These are phyloP conservation scores for Prunella himalayana DNA, from an alignment of 2,113 vertebrate genomes.

Conservation along the genomic window DNA sequence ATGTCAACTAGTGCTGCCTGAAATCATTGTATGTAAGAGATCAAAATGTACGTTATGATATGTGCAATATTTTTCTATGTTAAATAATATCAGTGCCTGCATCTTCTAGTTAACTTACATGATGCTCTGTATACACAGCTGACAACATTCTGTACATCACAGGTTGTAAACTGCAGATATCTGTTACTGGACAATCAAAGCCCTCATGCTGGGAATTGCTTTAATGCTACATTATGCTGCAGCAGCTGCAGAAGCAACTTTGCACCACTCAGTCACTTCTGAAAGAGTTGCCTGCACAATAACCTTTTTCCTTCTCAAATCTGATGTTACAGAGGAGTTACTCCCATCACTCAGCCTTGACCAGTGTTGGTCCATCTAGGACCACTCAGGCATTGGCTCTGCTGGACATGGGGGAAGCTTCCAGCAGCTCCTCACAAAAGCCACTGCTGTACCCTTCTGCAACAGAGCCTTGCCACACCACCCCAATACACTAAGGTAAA, in stretches of 20 bases:
- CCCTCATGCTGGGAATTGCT: not conserved
- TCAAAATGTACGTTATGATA: not conserved
- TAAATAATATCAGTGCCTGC: not conserved
- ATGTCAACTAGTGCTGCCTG: not conserved
- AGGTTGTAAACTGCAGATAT: not conserved
- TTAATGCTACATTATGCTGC: not conserved
- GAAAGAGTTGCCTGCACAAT: not conserved
- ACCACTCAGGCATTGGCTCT: not conserved
- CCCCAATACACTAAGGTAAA: not conserved
- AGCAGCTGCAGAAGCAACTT: not conserved
- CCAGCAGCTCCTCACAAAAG: not conserved
- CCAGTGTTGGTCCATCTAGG: rapidly evolving
- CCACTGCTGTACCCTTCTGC: not conserved
- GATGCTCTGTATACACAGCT: not conserved
- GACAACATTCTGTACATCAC: not conserved
- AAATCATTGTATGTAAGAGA: not conserved
- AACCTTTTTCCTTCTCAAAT: not conserved
- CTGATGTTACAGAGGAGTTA: rapidly evolving
- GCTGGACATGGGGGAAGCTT: not conserved
- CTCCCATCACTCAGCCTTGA: not conserved
- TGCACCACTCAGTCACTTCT: not conserved
- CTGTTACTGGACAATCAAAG: not conserved
- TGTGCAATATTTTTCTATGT: not conserved
- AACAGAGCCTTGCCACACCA: not conserved
- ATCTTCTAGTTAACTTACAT: not conserved